A percentile compares a stretch with the other conserved stretches of the same genome.
Conservation (phyloP, 2,113 vertebrate genomes). For the human region DNA sequence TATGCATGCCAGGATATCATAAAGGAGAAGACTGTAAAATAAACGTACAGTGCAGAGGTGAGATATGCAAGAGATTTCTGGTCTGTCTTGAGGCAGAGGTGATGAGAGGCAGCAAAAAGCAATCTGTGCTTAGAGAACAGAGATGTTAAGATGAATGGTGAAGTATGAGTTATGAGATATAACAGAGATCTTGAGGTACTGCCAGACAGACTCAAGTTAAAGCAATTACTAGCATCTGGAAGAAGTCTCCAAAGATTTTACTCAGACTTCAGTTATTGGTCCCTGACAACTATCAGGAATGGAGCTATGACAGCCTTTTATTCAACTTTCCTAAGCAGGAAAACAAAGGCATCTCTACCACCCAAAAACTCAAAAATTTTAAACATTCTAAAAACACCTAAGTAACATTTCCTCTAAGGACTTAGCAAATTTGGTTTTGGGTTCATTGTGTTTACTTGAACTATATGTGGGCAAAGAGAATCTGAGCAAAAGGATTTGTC, state of each 20-base stretch:
- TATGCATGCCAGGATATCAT: too few relatives aligned
- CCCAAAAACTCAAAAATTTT: neutral
- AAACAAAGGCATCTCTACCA: neutral
- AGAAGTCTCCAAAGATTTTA: neutral
- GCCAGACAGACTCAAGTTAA: neutral
- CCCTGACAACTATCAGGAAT: neutral
- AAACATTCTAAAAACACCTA: neutral
- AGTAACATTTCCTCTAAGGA: neutral
- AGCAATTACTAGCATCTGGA: neutral
- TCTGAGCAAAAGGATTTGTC: neutral
- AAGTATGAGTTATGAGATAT: neutral
- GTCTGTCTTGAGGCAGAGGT: neutral
- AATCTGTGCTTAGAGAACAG: neutral
- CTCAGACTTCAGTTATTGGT: neutral
- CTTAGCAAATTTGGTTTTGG: neutral
- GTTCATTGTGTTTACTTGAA: neutral
- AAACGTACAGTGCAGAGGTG: neutral
- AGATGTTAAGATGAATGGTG: neutral
- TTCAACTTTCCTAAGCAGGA: neutral
- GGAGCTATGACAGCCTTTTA: neutral
- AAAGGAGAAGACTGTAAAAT: neutral
- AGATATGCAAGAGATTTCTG: neutral
- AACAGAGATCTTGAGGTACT: neutral
- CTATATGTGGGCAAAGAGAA: neutral
- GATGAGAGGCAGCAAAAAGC: neutral